These are phyloP conservation scores for Entomyzon cyanotis DNA, from an alignment of 2,113 vertebrate species.

Conservation along the genomic window DNA sequence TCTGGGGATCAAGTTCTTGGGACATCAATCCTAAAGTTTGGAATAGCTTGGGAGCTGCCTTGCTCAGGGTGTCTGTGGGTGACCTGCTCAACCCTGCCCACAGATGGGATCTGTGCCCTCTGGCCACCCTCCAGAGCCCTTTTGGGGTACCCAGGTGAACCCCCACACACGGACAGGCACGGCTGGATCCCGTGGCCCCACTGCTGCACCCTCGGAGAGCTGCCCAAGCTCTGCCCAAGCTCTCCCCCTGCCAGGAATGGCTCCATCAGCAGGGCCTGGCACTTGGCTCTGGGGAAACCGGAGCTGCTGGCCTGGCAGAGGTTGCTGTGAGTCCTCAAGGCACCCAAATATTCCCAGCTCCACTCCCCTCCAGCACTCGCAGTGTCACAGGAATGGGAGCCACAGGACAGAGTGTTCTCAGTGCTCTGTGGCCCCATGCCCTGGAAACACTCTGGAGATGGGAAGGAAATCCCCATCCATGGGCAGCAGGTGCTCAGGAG, in stretches of 20 bases:
- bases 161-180: rapidly evolving
- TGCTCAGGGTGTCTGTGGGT: rapidly evolving
- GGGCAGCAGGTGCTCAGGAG: rapidly evolving
- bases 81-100: not conserved
- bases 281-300: not conserved
- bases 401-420: rapidly evolving
- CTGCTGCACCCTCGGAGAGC: not conserved
- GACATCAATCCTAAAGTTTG: rapidly evolving
- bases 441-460: rapidly evolving
- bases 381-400: not conserved
- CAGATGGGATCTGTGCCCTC: not conserved
- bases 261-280: not conserved
- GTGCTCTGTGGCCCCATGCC: rapidly evolving
- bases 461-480: rapidly evolving
- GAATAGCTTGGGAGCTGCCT: not conserved
- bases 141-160: not conserved
- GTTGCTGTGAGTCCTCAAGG: not conserved
- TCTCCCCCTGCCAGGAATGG: not conserved
- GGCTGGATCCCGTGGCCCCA: rapidly evolving
- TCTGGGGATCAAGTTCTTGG: not conserved
- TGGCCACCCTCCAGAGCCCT: not conserved
- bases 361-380: not conserved
- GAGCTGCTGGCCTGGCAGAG: not conserved
- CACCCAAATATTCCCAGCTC: not conserved
- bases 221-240: not conserved